Percentiles rank a stretch among this genome's conserved stretches.
Conservation (phyloP, 2,888 invertebrate species). For the Acrocera orbiculus region DNA sequence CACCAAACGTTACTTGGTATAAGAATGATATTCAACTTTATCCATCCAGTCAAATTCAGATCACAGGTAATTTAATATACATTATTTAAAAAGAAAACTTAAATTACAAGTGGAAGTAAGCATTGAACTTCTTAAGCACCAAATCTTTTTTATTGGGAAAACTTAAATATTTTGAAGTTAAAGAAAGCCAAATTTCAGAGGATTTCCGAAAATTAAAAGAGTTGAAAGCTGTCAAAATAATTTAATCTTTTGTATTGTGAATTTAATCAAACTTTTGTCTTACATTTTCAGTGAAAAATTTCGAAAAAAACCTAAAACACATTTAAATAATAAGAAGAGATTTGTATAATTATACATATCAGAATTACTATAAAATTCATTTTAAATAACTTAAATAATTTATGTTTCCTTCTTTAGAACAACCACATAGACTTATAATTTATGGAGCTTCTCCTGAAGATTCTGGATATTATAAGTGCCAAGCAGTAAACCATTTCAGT, state of each 20-base stretch:
- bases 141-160: too few species aligned
- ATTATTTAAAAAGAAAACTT: background rate
- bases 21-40: slow-evolving; percentile 48
- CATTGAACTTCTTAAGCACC: too few species aligned
- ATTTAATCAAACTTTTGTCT: too few species aligned
- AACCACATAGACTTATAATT: slow-evolving; percentile 53
- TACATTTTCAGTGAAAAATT: too few species aligned
- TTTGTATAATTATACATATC: too few species aligned
- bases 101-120: too few species aligned
- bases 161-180: slow-evolving; percentile 1
- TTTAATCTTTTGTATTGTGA: too few species aligned
- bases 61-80: slow-evolving; percentile 40
- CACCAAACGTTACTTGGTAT: slow-evolving; percentile 62
- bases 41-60: slow-evolving; percentile 39
- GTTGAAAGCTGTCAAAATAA: too few species aligned
- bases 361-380: background rate
- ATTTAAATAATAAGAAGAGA: too few species aligned
- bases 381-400: background rate
- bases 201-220: too few species aligned
- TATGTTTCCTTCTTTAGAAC: slow-evolving; percentile 28
- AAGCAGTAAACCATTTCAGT: slow-evolving; percentile 58
- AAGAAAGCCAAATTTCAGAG: too few species aligned
- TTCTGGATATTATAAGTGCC: slow-evolving; percentile 67
- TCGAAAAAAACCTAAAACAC: too few species aligned
- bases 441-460: slow-evolving; percentile 44